Evolutionary conservation across 2,888 invertebrate species (phyloP).

Genomic region (Cybosia mesomella): DNA sequence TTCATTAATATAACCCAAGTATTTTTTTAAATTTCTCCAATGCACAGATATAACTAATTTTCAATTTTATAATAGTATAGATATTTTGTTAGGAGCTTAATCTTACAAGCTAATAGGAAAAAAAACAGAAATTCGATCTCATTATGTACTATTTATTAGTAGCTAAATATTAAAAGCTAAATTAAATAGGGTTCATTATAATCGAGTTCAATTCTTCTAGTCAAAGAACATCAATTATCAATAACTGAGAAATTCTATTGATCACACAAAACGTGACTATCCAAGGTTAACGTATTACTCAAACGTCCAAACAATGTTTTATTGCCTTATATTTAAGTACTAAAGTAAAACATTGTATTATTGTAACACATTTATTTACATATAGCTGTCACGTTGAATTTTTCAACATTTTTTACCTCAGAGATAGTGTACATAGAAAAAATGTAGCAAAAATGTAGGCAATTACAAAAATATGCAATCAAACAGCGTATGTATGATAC

Average conservation of each 20-base stretch:
- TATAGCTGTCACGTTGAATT: background rate
- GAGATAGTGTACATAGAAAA: background rate
- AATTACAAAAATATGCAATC: too few species aligned
- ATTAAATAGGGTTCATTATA: background rate
- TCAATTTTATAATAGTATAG: too few species aligned
- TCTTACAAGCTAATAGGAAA: background rate
- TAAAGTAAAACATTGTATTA: conserved; percentile 7
- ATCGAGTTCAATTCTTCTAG: background rate
- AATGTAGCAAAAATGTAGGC: too few species aligned
- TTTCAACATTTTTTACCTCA: background rate
- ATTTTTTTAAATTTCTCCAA: too few species aligned
- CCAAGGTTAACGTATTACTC: background rate
- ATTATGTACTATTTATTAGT: background rate
- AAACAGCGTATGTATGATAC: too few species aligned
- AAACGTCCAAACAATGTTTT: conserved; percentile 3
- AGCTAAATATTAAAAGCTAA: background rate
- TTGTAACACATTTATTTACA: background rate
- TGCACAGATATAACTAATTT: too few species aligned
- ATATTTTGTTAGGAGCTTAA: background rate
- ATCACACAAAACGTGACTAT: background rate
- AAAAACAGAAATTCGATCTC: background rate
- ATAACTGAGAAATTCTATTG: background rate
- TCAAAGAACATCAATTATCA: background rate
- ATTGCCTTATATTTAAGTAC: background rate
- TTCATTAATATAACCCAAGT: too few species aligned